Evolutionary conservation across 2,888 invertebrate genomes (phyloP), one percentile per base, ranked within the genome.

Genomic region (Chorisops tibialis): DNA sequence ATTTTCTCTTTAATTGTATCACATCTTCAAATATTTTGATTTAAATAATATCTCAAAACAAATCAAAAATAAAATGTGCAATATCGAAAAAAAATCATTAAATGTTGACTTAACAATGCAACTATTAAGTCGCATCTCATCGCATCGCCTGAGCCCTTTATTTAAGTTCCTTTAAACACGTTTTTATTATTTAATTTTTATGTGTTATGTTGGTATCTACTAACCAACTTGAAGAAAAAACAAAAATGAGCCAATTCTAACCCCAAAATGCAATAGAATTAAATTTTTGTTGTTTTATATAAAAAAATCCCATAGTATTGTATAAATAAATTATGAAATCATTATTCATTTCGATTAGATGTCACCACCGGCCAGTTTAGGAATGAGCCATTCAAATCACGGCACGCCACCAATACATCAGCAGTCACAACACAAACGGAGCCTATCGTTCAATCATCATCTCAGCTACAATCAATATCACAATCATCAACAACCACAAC

Each of bases 381-480:
- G 75, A 68, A 68, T 74, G 69, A 73, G 69, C 61, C 76, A 78
- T 65, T 75, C 71, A 66, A 73, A 69, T 78, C 79, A 80, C 79
- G 81, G 79, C 79, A 81, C 79, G 79, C 81, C 80, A 78, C 77
- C 73, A 76, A 76, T 66, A 80, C 81, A 73, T 71, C 72, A 71
- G 5, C 73, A 79, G 81, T 83, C 82, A 76, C 85, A 81, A 81
- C 86, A 83, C 81, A 86, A 82, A 83, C 82, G 81, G 82, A 86
- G 81, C 81, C 86, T 82, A 71, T 85, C 86, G 75, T 84, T 85
- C 81, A 85, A 85, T 79, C 85, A 85, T 77, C 85, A 85, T 78
- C 84, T 85, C 80, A 85, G 85, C 76, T 85, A 84, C 80, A 83
- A 84, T 73, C 85, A 85, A 75, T 84, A 83, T 74, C 74, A 75